Base-by-base conservation (phyloP, 2,888 invertebrate species). In the Catocala fraxini region DNA sequence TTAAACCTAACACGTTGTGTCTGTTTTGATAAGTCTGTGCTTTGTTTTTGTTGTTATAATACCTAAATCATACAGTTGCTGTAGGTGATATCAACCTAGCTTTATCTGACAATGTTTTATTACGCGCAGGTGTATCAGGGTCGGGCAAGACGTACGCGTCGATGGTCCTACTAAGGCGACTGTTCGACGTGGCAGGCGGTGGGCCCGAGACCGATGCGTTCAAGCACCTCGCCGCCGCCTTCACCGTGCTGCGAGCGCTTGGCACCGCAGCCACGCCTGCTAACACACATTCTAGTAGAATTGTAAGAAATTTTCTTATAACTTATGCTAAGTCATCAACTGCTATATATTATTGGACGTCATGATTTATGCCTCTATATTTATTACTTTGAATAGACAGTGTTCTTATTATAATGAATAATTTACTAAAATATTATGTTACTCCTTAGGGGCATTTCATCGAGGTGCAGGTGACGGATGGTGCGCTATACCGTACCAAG, bases 161-260 rank as follows among this genome's bases (percentile, higher is more conserved):
- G 15, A 98, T 98, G 98, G 95, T 98, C 83, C 94, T 99, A 81
- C 95, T 99, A 81, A 95, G 98, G 79, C 97, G 98, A 87, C 94
- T 99, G 83, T 99, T 98, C 93, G 98, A 98, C 86, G 97, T 98
- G 73, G 98, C 98, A 61, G 99, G 98, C 67, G 99, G 98, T 79
- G 98, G 98, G 53, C 97, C 98, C 4, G 98, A 98, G 95, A 98
- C 99, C 25, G 99, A 99, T 92, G 98, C 98, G 51, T 99, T 98
- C 93, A 99, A 99, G 92, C 98, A 99, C 92, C 95, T 99, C 74
- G 98, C 98, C 11, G 99, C 99, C 57, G 98, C 99, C 54, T 98
- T 99, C 93, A 99, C 99, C 67, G 99, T 99, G 68, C 95, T 99
- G 77, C 96, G 98, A 73, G 98, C 98, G 25, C 95, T 99, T 65